Evolutionary conservation across 2,797 vertebrate genomes (phyloP).

Genomic region (Ataeniobius toweri): DNA sequence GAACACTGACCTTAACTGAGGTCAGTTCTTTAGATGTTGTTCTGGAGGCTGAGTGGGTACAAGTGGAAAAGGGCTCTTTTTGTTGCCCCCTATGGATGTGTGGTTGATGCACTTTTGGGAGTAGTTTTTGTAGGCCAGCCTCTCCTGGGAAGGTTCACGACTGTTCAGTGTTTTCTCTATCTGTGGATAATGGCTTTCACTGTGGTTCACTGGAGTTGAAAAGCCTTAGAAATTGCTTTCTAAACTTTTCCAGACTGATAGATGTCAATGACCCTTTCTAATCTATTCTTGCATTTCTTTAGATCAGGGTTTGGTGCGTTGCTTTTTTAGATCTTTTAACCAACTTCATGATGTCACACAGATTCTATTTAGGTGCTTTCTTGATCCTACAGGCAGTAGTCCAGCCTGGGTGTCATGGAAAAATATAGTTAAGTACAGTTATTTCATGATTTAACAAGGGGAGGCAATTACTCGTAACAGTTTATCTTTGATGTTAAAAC

Average conservation of each 20-base stretch:
- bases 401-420: background rate
- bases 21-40: background rate
- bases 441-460: background rate
- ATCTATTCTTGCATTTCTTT: background rate
- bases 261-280: background rate
- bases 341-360: background rate
- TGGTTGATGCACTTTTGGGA: background rate
- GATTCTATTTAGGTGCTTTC: background rate
- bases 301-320: background rate
- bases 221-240: background rate
- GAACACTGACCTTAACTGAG: background rate
- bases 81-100: background rate
- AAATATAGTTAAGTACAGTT: background rate
- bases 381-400: background rate
- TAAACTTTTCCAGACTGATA: background rate
- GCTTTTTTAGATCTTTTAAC: background rate
- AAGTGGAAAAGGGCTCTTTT: background rate
- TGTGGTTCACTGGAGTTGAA: background rate
- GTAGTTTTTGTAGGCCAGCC: background rate
- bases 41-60: background rate
- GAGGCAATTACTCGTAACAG: background rate
- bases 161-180: background rate
- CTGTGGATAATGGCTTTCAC: background rate
- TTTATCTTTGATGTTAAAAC: background rate
- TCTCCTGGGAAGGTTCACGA: background rate